phyloP scores from a whole-genome alignment of 1,140 invertebrate genomes.

The Drosophila triauraria region DNA sequence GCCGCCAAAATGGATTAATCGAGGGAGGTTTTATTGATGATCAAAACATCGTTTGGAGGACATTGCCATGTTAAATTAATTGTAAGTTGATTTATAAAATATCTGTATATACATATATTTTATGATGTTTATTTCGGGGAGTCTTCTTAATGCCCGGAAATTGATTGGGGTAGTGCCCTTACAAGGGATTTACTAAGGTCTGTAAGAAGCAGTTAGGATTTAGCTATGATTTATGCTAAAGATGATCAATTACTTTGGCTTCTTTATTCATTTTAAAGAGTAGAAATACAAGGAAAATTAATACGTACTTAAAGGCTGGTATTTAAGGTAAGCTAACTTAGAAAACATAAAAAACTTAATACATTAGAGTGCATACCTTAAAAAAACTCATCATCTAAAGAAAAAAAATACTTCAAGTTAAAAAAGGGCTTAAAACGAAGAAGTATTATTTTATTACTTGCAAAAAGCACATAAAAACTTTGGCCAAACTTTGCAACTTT shows the following conservation, averaged over 20 bases:
- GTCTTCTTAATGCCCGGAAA: constrained; percentile 13
- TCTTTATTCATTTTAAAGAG: background rate
- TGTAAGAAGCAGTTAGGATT: too few relatives aligned
- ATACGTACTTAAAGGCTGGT: too few relatives aligned
- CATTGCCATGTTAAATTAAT: constrained; percentile 38
- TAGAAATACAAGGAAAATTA: background rate
- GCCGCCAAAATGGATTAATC: constrained; percentile 62
- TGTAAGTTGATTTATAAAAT: constrained; percentile 47
- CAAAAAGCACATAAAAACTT: background rate
- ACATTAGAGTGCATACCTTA: background rate
- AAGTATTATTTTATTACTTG: background rate
- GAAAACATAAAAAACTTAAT: background rate
- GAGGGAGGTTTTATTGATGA: constrained; percentile 63
- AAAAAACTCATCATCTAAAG: background rate
- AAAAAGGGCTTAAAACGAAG: background rate
- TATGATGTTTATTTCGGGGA: constrained; percentile 12
- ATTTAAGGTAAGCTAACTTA: too few relatives aligned
- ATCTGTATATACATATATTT: constrained; percentile 2
- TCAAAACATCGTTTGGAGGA: constrained; percentile 48
- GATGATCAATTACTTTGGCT: background rate
- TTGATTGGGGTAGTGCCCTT: constrained; percentile 27
- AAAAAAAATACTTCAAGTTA: background rate
- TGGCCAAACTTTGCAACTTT: constrained; percentile 1
- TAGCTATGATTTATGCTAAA: constrained; percentile 19
- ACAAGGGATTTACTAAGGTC: constrained; percentile 19